phyloP scores from a whole-genome alignment of 2,888 invertebrate species.

The Neoitamus cyanurus region DNA sequence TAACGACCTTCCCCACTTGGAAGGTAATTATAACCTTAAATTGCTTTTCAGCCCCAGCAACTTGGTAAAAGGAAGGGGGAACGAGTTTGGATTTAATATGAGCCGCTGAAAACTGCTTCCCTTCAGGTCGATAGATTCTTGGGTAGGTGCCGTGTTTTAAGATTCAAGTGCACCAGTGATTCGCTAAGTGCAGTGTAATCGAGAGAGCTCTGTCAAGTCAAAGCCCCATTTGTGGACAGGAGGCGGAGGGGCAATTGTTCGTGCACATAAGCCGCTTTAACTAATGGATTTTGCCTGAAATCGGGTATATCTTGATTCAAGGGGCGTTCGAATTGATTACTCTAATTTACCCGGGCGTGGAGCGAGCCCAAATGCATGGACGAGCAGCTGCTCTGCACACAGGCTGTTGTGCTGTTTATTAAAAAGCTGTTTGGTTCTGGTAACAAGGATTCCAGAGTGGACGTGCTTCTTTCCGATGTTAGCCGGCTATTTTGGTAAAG shows the following conservation, averaged over 20 bases:
- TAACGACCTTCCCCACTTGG: slow-evolving; percentile 25
- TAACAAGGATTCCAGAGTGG: neutral
- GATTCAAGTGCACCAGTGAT: neutral
- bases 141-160: neutral
- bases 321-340: slow-evolving; percentile 27
- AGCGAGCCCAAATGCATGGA: neutral
- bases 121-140: neutral
- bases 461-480: neutral
- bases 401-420: neutral
- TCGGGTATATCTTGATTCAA: neutral
- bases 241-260: neutral
- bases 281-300: slow-evolving; percentile 22
- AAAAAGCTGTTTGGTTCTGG: neutral
- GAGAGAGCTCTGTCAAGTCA: neutral
- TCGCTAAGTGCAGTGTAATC: neutral
- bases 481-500: neutral
- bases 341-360: neutral
- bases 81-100: slow-evolving; percentile 35
- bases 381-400: neutral
- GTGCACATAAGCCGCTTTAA: slow-evolving; percentile 26
- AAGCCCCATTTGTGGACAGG: neutral
- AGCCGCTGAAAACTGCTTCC: slow-evolving; percentile 1
- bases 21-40: slow-evolving; percentile 39
- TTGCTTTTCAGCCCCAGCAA: slow-evolving; percentile 15
- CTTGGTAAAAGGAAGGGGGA: slow-evolving; percentile 25